phyloP scores from a whole-genome alignment of 2,113 vertebrate genomes.

The Grammomys surdaster region DNA sequence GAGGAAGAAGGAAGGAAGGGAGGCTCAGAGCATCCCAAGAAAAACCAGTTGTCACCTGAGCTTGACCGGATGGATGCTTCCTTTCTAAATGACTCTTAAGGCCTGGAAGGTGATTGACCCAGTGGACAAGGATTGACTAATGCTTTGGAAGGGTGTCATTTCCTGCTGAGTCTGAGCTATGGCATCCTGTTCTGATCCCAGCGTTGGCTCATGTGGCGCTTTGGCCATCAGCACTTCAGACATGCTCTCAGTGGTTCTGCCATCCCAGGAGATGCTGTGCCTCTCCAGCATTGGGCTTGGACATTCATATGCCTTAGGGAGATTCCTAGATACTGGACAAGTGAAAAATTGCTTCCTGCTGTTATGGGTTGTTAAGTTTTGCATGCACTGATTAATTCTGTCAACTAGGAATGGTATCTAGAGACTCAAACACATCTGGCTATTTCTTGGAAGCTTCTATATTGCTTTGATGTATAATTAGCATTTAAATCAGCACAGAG shows the following conservation, averaged over 20 bases:
- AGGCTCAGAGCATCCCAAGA: background rate
- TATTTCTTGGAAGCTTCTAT: background rate
- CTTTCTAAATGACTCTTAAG: background rate
- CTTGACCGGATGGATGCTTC: background rate
- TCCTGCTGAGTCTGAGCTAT: background rate
- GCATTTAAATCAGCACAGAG: background rate
- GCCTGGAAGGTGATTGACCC: background rate
- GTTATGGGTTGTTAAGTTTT: background rate
- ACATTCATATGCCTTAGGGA: background rate
- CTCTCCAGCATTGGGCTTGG: background rate
- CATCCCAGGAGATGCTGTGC: background rate
- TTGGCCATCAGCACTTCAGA: background rate
- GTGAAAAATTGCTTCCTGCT: background rate
- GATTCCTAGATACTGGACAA: background rate
- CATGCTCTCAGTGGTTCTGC: background rate
- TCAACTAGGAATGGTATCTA: background rate
- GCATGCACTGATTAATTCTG: background rate
- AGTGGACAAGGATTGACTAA: background rate
- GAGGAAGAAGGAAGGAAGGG: background rate
- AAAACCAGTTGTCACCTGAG: background rate
- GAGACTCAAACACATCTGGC: background rate
- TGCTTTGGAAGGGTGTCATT: background rate
- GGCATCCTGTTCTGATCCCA: background rate
- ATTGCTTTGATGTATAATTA: background rate
- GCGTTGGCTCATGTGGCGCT: background rate